Base-by-base conservation (phyloP, 92 coral and sea anemone genomes). In the Epizoanthus illoricatus region DNA sequence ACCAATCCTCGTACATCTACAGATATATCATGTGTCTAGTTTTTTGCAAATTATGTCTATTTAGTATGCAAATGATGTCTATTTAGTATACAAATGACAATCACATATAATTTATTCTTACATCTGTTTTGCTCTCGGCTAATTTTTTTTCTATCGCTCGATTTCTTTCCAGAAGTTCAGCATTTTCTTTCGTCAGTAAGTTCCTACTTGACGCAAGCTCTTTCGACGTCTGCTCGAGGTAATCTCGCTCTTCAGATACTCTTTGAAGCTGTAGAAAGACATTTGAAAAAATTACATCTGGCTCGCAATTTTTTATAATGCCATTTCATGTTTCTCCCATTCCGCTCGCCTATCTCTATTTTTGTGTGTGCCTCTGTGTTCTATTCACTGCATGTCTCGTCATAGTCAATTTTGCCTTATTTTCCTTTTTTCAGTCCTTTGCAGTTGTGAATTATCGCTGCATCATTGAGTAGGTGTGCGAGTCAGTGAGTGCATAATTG, bases 91-190 rank as follows among this genome's bases (percentile, higher is more conserved):
- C 56, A 52, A 20, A 72, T 20, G 40, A 16, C 23, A 20, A 18
- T 18, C n/a, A 0, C 16, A 40, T 47, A 12, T 16, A 59, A 7
- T n/a, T 16, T n/a, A 5, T 36, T 73, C 86, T 83, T 79, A 96
- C 99, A 89, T 93, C 91, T 19, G 89, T 84, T 72, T 96, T 93
- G 81, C 89, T 84, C 71, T 92, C 89, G 5, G 92, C 90, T 5
- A 87, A 86, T 82, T 91, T 87, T 56, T 89, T 91, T 68, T 92
- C 89, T 54, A 93, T 69, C 57, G 89, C 78, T 68, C 80, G 89
- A 58, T 86, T 92, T 81, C 87, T 93, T 71, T 83, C 90, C 71
- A 69, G 59, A 18, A 93, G 86, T 55, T 88, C 94, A 42, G 92
- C 86, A 24, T 89, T 91, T 81, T 93, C 99, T 68, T 96, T 93